Base-by-base conservation (phyloP, 2,888 invertebrate species). In the Drosophila histrio region DNA sequence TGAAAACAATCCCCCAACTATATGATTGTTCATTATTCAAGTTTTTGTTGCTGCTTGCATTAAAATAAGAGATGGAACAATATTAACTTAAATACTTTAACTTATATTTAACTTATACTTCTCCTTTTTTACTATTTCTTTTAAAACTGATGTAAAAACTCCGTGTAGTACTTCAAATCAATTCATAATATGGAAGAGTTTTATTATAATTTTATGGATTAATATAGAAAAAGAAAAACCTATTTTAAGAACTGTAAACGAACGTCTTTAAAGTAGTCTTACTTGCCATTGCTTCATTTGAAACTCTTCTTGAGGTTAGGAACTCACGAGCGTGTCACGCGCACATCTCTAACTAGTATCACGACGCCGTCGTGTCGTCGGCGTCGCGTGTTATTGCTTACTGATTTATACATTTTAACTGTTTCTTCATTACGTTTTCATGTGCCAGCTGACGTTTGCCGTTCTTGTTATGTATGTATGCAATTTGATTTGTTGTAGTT, bases 341-440 rank as follows among this genome's bases (percentile, higher is more conserved):
- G 19, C 26, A 5, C 58, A 49, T 57, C 72, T 24, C 59, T 24
- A 24, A 24, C 58, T 36, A 15, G 22, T 53, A 53, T 60, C 72
- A 72, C 67, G 66, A 36, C 30, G 28, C 1, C 39, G 13, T 30
- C 26, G 53, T 26, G 54, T 43, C 43, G 53, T 63, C 67, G 49
- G 46, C 49, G 63, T 80, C 70, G 86, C 86, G 82, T 80, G 80
- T 61, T 85, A 57, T 72, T 70, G 67, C 62, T 52, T 69, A 53
- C 61, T 79, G 86, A 81, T 82, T 81, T 81, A 79, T 79, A 68
- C 60, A 50, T 76, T 76, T 75, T 57, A 85, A 76, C 86, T 56
- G 70, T 61, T 76, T 70, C 75, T 72, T 56, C 69, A 57, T 64
- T 77, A 66, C 71, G 17, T 49, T 77, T 73, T 49, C 62, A 71